Base-by-base conservation (phyloP, 1,140 invertebrate genomes). In the Nephila pilipes region DNA sequence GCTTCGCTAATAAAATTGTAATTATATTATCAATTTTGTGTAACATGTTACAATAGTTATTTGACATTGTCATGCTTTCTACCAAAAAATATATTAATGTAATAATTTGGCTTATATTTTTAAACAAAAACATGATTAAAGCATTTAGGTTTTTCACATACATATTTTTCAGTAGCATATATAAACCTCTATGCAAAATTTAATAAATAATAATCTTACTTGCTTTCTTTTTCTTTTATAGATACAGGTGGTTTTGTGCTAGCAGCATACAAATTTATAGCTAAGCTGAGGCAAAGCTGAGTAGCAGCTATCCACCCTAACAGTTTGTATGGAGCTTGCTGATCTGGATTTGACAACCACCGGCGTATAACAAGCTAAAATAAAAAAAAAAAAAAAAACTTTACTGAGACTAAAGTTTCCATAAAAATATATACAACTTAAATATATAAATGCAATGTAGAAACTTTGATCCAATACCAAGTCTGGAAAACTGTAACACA, bases 191-290 rank as follows among this genome's bases (percentile, higher is more conserved):
- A 46, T 46, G 6, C 6, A 38, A 38, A 46, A 46, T 10, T 46
- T 46, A 46, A 46, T 46, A 46, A 46, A 46, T 46, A 10, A 46
- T 6, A 65, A 89, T 93, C 57, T 75, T 90, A 55, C 88, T 93
- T 93, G 36, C 79, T 80, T 75, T 25, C 57, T 81, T 60, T 29
- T 18, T 81, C n/a, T n/a, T 25, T 91, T 81, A 29, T 75, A 87
- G n/a, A 46, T 29, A 32, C 92, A 25, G 58, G 18, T 12, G 65
- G 96, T 87, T 93, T 80, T 29, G 87, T 63, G 60, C 36, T 88
- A n/a, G n/a, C 10, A 65, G 75, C 38, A 95, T 22, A 96, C 95
- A 93, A 96, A 95, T 55, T 96, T 96, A 83, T 96, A 96, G 91
- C 96, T 93, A 25, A 97, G 87, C 75, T 89, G n/a, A 75, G n/a